Conservation (phyloP, 2,113 vertebrate genomes). For the Oryzias javanicus region DNA sequence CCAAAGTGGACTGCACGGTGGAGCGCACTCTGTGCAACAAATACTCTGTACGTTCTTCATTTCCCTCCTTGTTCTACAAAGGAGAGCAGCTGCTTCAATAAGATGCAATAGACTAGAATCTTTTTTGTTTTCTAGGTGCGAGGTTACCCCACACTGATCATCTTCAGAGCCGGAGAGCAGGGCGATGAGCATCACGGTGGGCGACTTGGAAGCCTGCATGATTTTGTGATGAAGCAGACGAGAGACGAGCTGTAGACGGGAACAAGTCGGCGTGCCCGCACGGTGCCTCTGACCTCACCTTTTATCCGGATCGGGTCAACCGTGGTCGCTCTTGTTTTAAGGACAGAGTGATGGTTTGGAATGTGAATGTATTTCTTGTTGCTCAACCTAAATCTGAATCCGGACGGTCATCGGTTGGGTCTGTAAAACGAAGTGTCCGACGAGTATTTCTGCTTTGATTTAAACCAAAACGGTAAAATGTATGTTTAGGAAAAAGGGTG, state of each 20-base stretch:
- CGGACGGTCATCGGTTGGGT: constrained; percentile 14
- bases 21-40: constrained; percentile 88
- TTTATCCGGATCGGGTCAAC: constrained; percentile 26
- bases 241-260: constrained; percentile 88
- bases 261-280: constrained; percentile 11
- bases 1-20: constrained; percentile 92
- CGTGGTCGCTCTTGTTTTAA: constrained; percentile 13
- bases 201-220: constrained; percentile 87
- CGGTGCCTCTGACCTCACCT: constrained; percentile 35
- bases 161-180: constrained; percentile 87
- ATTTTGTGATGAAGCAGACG: constrained; percentile 86
- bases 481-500: constrained; percentile 11
- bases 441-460: constrained; percentile 32
- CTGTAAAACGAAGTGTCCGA: constrained; percentile 25
- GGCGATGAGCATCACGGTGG: constrained; percentile 86
- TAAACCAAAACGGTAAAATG: constrained; percentile 17
- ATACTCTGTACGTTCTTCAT: constrained; percentile 82
- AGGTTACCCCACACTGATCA: constrained; percentile 92
- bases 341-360: constrained; percentile 41
- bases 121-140: constrained; percentile 76
- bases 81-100: too few relatives aligned
- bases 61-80: too few relatives aligned
- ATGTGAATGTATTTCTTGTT: constrained; percentile 59
- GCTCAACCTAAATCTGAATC: constrained; percentile 2
- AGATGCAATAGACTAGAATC: neutral